Percentiles rank a stretch among this genome's conserved stretches.
Evolutionary conservation across 2,113 vertebrate species (phyloP).

Genomic region (Salminus brasiliensis): DNA sequence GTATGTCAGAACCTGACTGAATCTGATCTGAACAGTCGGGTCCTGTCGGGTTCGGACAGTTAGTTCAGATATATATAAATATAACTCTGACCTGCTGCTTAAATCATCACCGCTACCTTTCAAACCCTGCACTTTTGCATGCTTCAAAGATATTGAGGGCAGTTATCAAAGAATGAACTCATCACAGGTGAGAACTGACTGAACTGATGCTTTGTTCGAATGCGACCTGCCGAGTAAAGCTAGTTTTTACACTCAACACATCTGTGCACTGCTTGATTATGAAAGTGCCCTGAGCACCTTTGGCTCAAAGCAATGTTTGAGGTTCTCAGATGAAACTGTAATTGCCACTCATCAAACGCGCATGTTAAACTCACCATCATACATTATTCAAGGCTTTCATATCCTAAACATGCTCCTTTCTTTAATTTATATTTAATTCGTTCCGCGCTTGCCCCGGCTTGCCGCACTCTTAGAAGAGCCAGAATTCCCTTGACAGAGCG

Average conservation of each 20-base stretch:
- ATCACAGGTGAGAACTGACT: not conserved
- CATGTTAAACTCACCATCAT: conserved; percentile 38
- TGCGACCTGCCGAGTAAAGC: conserved; percentile 6
- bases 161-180: not conserved
- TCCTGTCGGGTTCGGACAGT: not conserved
- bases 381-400: conserved; percentile 47
- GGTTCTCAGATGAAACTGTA: conserved; percentile 53
- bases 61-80: too few relatives aligned
- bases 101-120: not conserved
- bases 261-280: conserved; percentile 31
- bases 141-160: not conserved
- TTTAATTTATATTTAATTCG: conserved; percentile 56
- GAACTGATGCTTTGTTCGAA: not conserved
- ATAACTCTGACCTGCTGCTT: not conserved
- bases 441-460: conserved; percentile 58
- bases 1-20: not conserved
- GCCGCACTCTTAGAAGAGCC: conserved; percentile 34
- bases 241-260: conserved; percentile 12
- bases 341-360: conserved; percentile 40
- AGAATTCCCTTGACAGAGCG: conserved; percentile 43
- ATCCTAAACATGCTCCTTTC: conserved; percentile 23
- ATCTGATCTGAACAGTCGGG: not conserved
- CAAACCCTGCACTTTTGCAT: not conserved
- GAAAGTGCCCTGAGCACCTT: conserved; percentile 33
- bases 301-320: conserved; percentile 37